Conservation (phyloP, 2,797 vertebrate species). For the Nasua narica region DNA sequence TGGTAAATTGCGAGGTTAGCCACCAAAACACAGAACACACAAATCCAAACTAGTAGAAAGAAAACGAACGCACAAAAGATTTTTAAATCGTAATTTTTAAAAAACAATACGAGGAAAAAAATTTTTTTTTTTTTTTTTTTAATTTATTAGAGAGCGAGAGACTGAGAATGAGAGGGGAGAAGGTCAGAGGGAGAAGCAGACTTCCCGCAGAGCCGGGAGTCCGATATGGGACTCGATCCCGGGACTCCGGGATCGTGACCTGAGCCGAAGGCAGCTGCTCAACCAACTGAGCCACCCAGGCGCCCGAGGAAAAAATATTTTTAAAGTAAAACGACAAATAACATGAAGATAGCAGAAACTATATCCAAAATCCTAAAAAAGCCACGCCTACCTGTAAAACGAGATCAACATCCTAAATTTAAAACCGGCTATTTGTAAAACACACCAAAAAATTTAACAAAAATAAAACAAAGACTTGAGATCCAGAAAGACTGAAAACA, state of each 20-base stretch:
- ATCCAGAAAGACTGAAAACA: not conserved
- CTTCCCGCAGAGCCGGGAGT: too few relatives aligned
- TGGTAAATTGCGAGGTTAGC: not conserved
- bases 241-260: too few relatives aligned
- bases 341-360: not conserved
- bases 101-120: not conserved
- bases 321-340: not conserved
- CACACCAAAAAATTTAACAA: not conserved
- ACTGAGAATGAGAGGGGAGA: too few relatives aligned
- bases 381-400: not conserved
- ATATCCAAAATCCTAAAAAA: not conserved
- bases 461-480: not conserved
- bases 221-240: too few relatives aligned
- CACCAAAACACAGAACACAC: not conserved
- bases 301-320: not conserved
- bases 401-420: conserved; percentile 8
- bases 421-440: not conserved
- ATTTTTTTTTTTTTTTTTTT: too few relatives aligned
- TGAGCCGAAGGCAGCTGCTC: too few relatives aligned
- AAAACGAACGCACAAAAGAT: not conserved
- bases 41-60: not conserved
- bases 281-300: too few relatives aligned
- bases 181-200: too few relatives aligned
- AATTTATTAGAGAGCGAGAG: too few relatives aligned
- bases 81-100: conserved; percentile 1